phyloP scores from a whole-genome alignment of 2,888 invertebrate species.

The Drosophila mayaguana region DNA sequence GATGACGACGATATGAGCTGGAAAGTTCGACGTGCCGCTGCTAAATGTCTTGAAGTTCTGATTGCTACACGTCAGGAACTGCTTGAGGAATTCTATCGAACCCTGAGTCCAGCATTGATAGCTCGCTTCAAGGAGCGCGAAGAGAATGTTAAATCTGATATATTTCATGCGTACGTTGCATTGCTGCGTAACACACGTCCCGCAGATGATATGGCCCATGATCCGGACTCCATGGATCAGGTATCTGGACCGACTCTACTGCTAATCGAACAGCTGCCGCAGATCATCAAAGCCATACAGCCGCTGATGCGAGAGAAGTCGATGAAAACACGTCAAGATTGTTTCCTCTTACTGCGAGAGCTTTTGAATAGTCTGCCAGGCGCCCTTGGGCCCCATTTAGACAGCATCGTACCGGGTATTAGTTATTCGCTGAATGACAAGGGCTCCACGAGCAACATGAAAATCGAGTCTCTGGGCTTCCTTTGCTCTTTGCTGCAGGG shows the following conservation, averaged over 20 bases:
- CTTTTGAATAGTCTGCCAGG: conserved; percentile 95
- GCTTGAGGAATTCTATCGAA: conserved; percentile 94
- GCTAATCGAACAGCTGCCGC: conserved; percentile 88
- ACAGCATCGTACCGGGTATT: conserved; percentile 94
- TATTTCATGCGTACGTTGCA: conserved; percentile 98
- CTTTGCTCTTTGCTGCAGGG: conserved; percentile 86
- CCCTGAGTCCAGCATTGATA: conserved; percentile 96
- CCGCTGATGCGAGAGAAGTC: conserved; percentile 94
- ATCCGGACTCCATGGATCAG: conserved; percentile 90
- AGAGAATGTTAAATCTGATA: conserved; percentile 99
- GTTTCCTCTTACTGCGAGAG: conserved; percentile 95
- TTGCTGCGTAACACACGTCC: conserved; percentile 95
- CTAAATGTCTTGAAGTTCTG: conserved; percentile 98
- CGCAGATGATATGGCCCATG: conserved; percentile 87
- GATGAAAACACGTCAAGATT: conserved; percentile 95
- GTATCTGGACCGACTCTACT: conserved; percentile 90
- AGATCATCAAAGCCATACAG: conserved; percentile 95
- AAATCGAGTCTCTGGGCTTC: conserved; percentile 98
- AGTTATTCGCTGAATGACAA: conserved; percentile 95
- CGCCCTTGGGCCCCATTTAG: conserved; percentile 93
- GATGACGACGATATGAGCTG: conserved; percentile 99
- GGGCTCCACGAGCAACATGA: conserved; percentile 98
- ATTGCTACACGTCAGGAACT: conserved; percentile 97
- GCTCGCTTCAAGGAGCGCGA: conserved; percentile 98
- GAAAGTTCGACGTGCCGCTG: conserved; percentile 98